Base-by-base conservation (phyloP, 2,113 vertebrate species). In the Gymnogyps californianus region DNA sequence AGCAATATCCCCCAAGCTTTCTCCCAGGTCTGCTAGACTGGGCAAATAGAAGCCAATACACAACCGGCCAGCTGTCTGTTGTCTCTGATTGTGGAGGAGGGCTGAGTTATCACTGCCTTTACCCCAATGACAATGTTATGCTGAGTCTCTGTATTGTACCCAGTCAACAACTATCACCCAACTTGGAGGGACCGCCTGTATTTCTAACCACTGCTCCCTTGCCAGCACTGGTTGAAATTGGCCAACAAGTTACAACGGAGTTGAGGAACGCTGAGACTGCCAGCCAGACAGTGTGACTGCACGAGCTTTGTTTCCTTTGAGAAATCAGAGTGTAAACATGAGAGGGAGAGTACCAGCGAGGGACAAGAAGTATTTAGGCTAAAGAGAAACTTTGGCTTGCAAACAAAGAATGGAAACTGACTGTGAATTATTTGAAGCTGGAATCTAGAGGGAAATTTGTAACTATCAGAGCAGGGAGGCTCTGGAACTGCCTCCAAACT, bases 311-410 rank as follows among this genome's bases (percentile, higher is more conserved):
- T 80, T 92, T 85, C 28, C 31, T 95, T 88, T 85, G 70, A 78
- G 82, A 87, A 90, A 92, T 80, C 46, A 20, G 46, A 28, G 22
- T 87, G 72, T 38, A 46, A 90, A 66, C 24, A 70, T 46, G 19
- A 89, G 62, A 83, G 16, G 25, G 71, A 90, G 38, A 79, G 71
- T 75, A 95, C 42, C 64, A 87, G 54, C 49, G 49, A 77, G 51
- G 62, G 46, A 74, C 55, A 81, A 51, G 42, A 86, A 74, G 49
- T 78, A 62, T 42, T 94, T 11, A 91, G 46, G 38, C 59, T 81
- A 32, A 91, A 95, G n/a, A 89, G 51, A 83, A 94, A 55, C 38
- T 87, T 21, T 71, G 80, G 83, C 80, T 87, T 89, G 51, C 58
- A 80, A 94, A 85, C 29, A 87, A 92, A 88, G 79, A 85, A 64